These are phyloP conservation scores for Apogon talboti DNA, from an alignment of 2,797 vertebrate species.

Conservation along the genomic window DNA sequence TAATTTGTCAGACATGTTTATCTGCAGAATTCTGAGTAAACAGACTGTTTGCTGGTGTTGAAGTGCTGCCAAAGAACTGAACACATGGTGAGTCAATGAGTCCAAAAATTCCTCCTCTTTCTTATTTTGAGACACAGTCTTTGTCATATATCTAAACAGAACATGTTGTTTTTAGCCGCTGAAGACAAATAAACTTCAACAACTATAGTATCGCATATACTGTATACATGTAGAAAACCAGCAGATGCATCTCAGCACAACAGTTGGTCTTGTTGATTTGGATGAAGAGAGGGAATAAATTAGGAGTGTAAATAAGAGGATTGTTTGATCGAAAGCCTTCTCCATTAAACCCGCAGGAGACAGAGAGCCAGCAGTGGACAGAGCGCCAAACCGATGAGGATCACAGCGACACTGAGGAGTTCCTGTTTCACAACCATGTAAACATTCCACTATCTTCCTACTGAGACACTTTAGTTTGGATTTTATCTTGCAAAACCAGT, in stretches of 20 bases:
- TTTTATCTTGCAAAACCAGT: neutral
- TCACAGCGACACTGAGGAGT: conserved; percentile 88
- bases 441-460: conserved; percentile 11
- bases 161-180: too few relatives aligned
- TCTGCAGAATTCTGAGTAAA: conserved; percentile 27
- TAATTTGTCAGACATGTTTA: neutral
- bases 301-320: conserved; percentile 13
- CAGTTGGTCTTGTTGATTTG: conserved; percentile 12
- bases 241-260: neutral
- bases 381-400: conserved; percentile 89
- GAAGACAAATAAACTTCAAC: neutral
- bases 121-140: neutral
- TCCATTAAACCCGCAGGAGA: conserved; percentile 82
- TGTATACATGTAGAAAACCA: neutral
- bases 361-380: conserved; percentile 87
- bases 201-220: neutral
- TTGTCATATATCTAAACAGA: neutral
- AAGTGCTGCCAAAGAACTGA: conserved; percentile 53
- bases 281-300: conserved; percentile 25
- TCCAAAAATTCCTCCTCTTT: neutral
- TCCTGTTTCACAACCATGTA: conserved; percentile 88
- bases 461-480: neutral
- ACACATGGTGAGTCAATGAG: conserved; percentile 68
- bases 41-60: conserved; percentile 34
- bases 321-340: conserved; percentile 22